Conservation (phyloP, 2,797 vertebrate species). For the Phrynocephalus vlangalii region DNA sequence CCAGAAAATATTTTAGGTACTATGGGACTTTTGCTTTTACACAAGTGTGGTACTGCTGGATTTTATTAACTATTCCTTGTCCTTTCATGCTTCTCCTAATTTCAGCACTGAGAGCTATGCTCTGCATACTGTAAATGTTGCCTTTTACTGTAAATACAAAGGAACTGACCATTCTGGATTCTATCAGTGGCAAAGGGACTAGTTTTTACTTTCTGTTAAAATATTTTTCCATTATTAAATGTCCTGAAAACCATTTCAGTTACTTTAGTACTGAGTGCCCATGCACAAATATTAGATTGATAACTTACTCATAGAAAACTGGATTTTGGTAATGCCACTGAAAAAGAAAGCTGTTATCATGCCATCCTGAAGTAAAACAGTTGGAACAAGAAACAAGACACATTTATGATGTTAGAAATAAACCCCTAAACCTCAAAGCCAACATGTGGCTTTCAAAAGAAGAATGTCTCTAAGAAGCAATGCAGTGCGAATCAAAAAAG, state of each 20-base stretch:
- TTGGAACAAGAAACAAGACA: neutral
- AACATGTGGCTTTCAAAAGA: slow-evolving; percentile 30
- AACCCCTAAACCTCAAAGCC: slow-evolving; percentile 4
- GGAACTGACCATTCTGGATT: too few relatives aligned
- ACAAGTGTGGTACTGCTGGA: too few relatives aligned
- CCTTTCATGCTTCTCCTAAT: too few relatives aligned
- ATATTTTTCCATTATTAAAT: neutral
- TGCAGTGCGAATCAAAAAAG: slow-evolving; percentile 30
- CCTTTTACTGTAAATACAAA: too few relatives aligned
- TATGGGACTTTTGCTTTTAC: too few relatives aligned
- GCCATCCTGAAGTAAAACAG: slow-evolving; percentile 24
- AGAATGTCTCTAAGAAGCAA: slow-evolving; percentile 13
- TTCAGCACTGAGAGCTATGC: too few relatives aligned
- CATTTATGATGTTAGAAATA: slow-evolving; percentile 2
- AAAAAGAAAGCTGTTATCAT: slow-evolving; percentile 11
- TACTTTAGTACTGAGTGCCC: neutral
- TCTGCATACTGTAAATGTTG: too few relatives aligned
- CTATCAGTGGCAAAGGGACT: too few relatives aligned
- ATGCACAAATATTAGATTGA: neutral
- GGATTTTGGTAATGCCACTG: slow-evolving; percentile 28
- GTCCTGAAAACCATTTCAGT: neutral
- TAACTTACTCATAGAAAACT: neutral
- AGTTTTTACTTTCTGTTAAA: too few relatives aligned
- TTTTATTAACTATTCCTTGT: too few relatives aligned
- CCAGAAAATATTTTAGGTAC: too few relatives aligned